Evolutionary conservation across 2,888 invertebrate species (phyloP), one percentile per base, ranked within the genome.

Genomic region (Megastigmus dorsalis): DNA sequence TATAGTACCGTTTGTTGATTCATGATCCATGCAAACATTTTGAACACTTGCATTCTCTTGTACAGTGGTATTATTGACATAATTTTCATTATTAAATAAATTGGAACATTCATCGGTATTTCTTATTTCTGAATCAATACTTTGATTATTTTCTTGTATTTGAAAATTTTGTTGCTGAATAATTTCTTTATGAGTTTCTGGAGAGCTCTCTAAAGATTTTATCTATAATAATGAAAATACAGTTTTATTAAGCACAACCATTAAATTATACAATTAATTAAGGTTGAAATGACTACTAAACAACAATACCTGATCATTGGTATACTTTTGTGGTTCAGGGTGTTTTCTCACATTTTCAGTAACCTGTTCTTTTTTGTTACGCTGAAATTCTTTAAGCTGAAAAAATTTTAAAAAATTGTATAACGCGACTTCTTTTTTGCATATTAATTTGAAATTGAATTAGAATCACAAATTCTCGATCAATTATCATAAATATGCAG

Each of bases 371-470:
- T 89, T 81, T 89, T 84, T 86, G 18, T 78, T 82, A 36, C 79
- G 85, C 82, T 91, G 90, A 80, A 90, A 89, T 83, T 90, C 89
- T 82, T 90, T 90, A 45, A 91, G 87, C 91, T 91, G 78, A 62
- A 77, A 77, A 55, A 41, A 54, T 18, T 26, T n/a, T 66, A 54
- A 38, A 43, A 41, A 55, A 43, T 26, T 41, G 50, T 69, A 36
- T 59, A 30, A 69, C 63, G 15, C 26, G 7, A 36, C n/a, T 0
- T 38, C 0, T 41, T 26, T 43, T 55, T 54, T 52, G 63, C 52
- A 20, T 54, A 13, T 28, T 10, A 55, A 30, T 55, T 30, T 2
- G 0, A 26, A n/a, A 62, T 72, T 3, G 30, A 7, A 74, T 69
- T 70, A 23, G 43, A 55, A 72, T 65, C 70, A 55, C 36, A 76